A percentile compares a stretch with the other conserved stretches of the same genome.
phyloP scores from a whole-genome alignment of 2,113 vertebrate species.

The Tetrao urogallus region DNA sequence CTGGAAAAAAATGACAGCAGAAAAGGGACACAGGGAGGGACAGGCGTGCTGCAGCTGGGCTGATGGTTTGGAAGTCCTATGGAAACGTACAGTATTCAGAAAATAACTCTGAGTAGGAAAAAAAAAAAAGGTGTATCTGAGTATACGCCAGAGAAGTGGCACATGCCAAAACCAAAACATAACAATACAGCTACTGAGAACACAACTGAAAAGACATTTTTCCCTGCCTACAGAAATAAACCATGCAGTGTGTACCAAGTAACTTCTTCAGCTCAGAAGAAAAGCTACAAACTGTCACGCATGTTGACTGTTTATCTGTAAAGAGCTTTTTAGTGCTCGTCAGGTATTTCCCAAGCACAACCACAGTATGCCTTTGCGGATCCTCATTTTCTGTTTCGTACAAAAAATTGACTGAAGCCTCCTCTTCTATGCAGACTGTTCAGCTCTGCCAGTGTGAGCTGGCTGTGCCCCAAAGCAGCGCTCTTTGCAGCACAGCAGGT shows the following conservation, averaged over 20 bases:
- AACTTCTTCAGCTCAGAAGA: not conserved
- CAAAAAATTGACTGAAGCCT: not conserved
- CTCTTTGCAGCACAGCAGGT: accelerated
- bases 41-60: not conserved
- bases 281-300: not conserved
- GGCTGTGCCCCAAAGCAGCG: not conserved
- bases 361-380: not conserved
- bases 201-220: not conserved
- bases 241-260: not conserved
- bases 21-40: not conserved
- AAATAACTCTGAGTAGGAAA: not conserved
- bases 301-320: not conserved
- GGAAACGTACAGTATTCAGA: not conserved
- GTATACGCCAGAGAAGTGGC: not conserved
- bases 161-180: not conserved
- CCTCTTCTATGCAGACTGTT: not conserved
- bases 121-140: not conserved
- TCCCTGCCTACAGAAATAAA: not conserved
- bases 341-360: not conserved
- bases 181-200: not conserved
- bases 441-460: not conserved
- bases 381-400: not conserved
- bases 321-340: not conserved
- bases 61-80: not conserved
- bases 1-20: not conserved